Evolutionary conservation across 2,113 vertebrate species (phyloP), one percentile per base, ranked within the genome.

Genomic region (Podocnemis expansa): DNA sequence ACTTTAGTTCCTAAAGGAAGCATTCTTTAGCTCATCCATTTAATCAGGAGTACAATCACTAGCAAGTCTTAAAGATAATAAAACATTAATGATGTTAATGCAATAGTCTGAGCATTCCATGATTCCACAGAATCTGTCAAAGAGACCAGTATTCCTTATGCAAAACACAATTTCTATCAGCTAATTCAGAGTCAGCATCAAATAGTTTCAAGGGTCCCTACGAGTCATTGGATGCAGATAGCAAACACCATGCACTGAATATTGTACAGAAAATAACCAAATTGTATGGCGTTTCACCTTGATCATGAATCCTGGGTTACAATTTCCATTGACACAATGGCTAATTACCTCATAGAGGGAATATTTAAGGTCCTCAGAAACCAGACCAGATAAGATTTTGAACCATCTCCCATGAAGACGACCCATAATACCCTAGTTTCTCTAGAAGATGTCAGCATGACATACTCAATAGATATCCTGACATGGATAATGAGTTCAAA

Each of bases 401-500:
- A 63, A 25, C 16, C 47, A 43, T 7, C 52, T 4, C 78, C 29
- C 43, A 22, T 43, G 29, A 56, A 63, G 78, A 56, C 11, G 55
- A 76, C 2, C 70, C 80, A 78, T 55, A 60, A 43, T 16, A 21
- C 11, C 75, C 70, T 70, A 11, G n/a, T 0, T 16, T 56, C 12
- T 27, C 34, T 34, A 25, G 27, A 38, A 52, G 9, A 43, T 63
- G 13, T 41, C 56, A 52, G 47, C 76, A 80, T 34, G 24, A 80
- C 56, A 70, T n/a, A 27, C 54, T 79, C 38, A 81, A 38, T 1
- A 0, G 14, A 60, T 31, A 14, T 79, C 34, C 79, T 1, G 0
- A 60, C 1, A 4, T 0, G 1, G 88, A 73, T 52, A 56, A 63
- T 1, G 0, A 90, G 78, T 60, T 67, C 27, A 58, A 78, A 56